A percentile compares a stretch with the other conserved stretches of the same genome.
Evolutionary conservation across 2,113 vertebrate species (phyloP).

Genomic region (Corydoras sp.): DNA sequence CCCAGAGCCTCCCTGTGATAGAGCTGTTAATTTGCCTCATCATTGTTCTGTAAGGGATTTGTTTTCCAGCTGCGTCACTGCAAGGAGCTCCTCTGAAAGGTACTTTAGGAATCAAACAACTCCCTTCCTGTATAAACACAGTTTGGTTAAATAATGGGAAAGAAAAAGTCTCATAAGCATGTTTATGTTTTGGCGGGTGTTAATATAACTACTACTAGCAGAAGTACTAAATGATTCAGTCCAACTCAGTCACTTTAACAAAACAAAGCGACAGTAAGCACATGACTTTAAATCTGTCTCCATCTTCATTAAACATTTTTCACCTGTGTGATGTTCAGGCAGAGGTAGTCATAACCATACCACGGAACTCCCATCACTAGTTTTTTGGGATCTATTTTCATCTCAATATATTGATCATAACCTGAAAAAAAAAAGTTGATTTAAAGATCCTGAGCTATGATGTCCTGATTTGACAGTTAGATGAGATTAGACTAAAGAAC

Average conservation of each 20-base stretch:
- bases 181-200: too few species aligned
- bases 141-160: too few species aligned
- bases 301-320: constrained; percentile 8
- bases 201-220: too few species aligned
- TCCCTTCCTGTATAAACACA: constrained; percentile 59
- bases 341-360: constrained; percentile 96
- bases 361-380: constrained; percentile 93
- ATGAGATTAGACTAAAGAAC: too few species aligned
- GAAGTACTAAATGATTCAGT: too few species aligned
- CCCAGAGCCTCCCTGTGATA: constrained; percentile 78
- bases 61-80: constrained; percentile 81
- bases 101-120: constrained; percentile 74
- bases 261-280: too few species aligned
- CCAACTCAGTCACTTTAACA: too few species aligned
- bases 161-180: too few species aligned
- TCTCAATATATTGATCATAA: constrained; percentile 76
- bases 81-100: constrained; percentile 87
- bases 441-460: too few species aligned
- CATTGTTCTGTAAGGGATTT: constrained; percentile 76
- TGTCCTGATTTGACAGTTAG: too few species aligned
- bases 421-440: constrained; percentile 56
- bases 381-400: constrained; percentile 80
- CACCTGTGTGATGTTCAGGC: constrained; percentile 77
- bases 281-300: too few species aligned
- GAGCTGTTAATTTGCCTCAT: constrained; percentile 81